Conservation (phyloP, 2,113 vertebrate species). For the Corythornis vintsioides region DNA sequence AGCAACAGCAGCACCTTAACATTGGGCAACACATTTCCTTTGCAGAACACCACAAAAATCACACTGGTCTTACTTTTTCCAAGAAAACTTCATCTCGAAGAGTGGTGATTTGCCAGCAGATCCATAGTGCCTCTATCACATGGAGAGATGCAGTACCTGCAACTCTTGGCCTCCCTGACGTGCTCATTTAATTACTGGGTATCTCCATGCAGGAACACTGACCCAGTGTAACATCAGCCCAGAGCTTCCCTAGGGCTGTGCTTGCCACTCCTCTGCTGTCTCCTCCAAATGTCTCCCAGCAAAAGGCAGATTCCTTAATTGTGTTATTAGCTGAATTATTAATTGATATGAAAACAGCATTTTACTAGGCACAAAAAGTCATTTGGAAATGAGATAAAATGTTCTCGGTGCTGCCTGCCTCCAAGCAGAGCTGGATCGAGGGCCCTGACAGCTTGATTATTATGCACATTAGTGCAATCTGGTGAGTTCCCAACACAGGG, state of each 20-base stretch:
- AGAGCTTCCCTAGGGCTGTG: not conserved
- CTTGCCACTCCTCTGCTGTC: conserved; percentile 39
- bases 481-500: conserved; percentile 39
- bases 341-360: conserved; percentile 80
- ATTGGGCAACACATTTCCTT: accelerated
- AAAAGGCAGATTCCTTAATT: conserved; percentile 71
- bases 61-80: not conserved
- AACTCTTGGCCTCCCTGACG: not conserved
- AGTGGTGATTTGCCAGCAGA: not conserved
- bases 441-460: conserved; percentile 71
- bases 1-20: not conserved
- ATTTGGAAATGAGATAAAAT: conserved; percentile 76
- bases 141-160: not conserved
- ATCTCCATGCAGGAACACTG: not conserved
- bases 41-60: not conserved
- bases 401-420: conserved; percentile 47
- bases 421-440: conserved; percentile 27
- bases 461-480: conserved; percentile 57
- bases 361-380: conserved; percentile 75
- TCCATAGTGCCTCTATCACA: not conserved
- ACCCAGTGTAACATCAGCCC: not conserved
- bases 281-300: conserved; percentile 57
- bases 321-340: conserved; percentile 78
- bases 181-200: not conserved
- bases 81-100: not conserved